Base-by-base conservation (phyloP, 2,888 invertebrate species). In the Chrysina gloriosa region DNA sequence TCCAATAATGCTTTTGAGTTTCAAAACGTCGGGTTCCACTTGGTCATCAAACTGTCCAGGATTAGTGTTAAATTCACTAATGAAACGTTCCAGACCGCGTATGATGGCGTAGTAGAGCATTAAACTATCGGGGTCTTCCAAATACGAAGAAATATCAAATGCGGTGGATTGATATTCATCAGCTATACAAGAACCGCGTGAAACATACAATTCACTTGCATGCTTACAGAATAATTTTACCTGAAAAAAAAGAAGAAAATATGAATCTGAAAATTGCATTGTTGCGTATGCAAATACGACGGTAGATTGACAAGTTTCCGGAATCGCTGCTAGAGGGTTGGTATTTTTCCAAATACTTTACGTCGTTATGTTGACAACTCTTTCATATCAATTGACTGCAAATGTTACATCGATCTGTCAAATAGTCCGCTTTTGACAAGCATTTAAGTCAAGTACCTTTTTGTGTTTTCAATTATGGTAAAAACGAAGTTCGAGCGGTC, bases 81-180 rank as follows among this genome's bases (percentile, higher is more conserved):
- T 89, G 82, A 98, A 99, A 73, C 92, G 89, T 79, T 97, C 97
- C 19, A 93, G 89, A n/a, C 96, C 96, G 76, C 97, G 85, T 29
- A 98, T 83, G 71, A 97, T 89, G 6, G 97, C 90, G 80, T 98
- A 97, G 79, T 94, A 94, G 65, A 97, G 90, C 85, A 95, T 92
- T 82, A 95, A 88, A 68, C 92, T 91, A 77, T 95, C 94, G 5
- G 94, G 92, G 79, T 93, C 92, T 82, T 96, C 95, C 76, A 81
- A 85, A 85, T 73, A 78, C 5, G 78, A 78, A 0, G 77, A 78
- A 19, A 81, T 73, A 69, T 83, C 82, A n/a, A 81, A 68, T 19
- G 77, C 75, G 54, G 76, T 79, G 2, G 70, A 72, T 69, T 92
- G 89, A 78, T 96, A 94, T 83, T 97, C 97, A 74, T 92, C 90